phyloP scores from a whole-genome alignment of 1,140 invertebrate genomes.

The Hyles vespertilio region DNA sequence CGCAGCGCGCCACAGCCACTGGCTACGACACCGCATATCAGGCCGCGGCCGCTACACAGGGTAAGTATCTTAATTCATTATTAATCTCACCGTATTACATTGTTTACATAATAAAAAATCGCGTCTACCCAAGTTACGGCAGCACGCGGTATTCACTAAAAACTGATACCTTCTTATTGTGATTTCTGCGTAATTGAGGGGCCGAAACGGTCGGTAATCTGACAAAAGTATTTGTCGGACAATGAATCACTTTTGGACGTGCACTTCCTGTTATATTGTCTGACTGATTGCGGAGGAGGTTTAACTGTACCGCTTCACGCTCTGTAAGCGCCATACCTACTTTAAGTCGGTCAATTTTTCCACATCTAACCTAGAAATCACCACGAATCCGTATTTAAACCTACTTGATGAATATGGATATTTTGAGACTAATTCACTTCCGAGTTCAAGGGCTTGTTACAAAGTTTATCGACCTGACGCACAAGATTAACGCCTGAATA shows the following conservation, averaged over 20 bases:
- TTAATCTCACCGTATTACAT: neutral
- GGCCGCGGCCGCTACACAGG: slow-evolving; percentile 83
- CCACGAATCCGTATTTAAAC: too few relatives aligned
- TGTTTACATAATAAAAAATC: slow-evolving; percentile 19
- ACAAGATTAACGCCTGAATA: too few relatives aligned
- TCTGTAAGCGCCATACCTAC: too few relatives aligned
- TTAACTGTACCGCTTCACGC: too few relatives aligned
- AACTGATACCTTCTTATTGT: slow-evolving; percentile 21
- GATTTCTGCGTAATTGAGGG: slow-evolving; percentile 16
- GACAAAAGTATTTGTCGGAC: neutral
- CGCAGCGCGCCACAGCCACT: slow-evolving; percentile 83
- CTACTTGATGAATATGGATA: too few relatives aligned
- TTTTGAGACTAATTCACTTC: too few relatives aligned
- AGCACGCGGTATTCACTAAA: slow-evolving; percentile 1
- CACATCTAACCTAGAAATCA: too few relatives aligned
- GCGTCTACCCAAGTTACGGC: too few relatives aligned
- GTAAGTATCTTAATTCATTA: slow-evolving; percentile 65
- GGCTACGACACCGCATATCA: slow-evolving; percentile 87
- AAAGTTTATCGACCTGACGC: too few relatives aligned
- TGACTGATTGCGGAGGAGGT: too few relatives aligned
- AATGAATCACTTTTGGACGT: neutral
- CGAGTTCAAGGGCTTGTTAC: too few relatives aligned
- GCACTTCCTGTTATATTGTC: neutral
- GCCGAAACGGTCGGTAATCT: neutral
- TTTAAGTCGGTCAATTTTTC: too few relatives aligned